Evolutionary conservation across 2,888 invertebrate genomes (phyloP).

Genomic region (Thymelicus sylvestris): DNA sequence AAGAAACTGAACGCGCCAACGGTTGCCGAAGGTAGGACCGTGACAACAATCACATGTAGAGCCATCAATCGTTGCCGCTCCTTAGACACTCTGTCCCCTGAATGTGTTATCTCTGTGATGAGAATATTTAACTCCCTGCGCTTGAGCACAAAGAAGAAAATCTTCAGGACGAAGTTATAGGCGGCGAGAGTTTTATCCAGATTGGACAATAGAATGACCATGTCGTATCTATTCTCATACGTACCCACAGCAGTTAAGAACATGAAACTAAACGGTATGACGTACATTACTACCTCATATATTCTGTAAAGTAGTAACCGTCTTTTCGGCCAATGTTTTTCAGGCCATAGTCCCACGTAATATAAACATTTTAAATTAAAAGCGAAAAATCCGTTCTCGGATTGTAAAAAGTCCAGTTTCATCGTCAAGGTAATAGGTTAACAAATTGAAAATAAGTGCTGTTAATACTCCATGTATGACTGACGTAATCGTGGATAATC

Average conservation of each 20-base stretch:
- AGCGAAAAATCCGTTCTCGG: conserved; percentile 56
- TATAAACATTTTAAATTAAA: conserved; percentile 67
- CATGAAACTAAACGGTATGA: conserved; percentile 53
- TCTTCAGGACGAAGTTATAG: conserved; percentile 65
- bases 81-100: conserved; percentile 61
- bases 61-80: conserved; percentile 58
- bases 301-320: conserved; percentile 54
- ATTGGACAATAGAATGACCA: conserved; percentile 55
- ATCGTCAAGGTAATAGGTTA: conserved; percentile 10
- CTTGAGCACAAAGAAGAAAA: conserved; percentile 56
- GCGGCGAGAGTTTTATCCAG: conserved; percentile 62
- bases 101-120: conserved; percentile 59
- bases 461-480: background rate
- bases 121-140: conserved; percentile 55
- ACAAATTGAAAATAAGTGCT: conserved; percentile 39
- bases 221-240: conserved; percentile 52
- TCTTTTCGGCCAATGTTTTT: conserved; percentile 48
- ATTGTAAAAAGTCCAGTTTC: conserved; percentile 22
- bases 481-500: conserved; percentile 21
- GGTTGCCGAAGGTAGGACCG: conserved; percentile 48
- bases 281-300: conserved; percentile 55
- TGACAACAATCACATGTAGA: conserved; percentile 51
- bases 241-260: conserved; percentile 58
- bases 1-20: conserved; percentile 54
- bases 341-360: conserved; percentile 67